Base-by-base conservation (phyloP, 2,888 invertebrate genomes). In the Habrosyne pyritoides region DNA sequence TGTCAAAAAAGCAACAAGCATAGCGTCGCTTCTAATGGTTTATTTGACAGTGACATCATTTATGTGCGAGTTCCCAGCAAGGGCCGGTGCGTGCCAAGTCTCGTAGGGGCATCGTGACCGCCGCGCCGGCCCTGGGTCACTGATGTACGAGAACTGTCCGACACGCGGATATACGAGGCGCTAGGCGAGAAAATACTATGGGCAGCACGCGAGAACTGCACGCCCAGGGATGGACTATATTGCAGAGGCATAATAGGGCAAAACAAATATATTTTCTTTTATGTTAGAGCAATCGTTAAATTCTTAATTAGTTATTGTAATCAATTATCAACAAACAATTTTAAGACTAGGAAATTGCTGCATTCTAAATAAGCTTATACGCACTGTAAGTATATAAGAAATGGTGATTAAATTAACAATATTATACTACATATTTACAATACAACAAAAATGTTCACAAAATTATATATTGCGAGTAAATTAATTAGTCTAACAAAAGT, bases 151-250 rank as follows among this genome's bases (percentile, higher is more conserved):
- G 63, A 59, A 42, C 71, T 71, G 74, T 73, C 75, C 24, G 61
- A 63, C 60, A 64, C 63, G 53, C 56, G 75, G 76, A 84, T 81
- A 81, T 82, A 84, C 78, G 75, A 80, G 50, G 28, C 61, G 71
- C 69, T 61, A 65, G 67, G 74, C 74, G 75, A 77, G 79, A 77
- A 81, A 77, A 80, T 81, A 82, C 78, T 74, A 73, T 69, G 26
- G 53, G 56, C 26, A 68, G 58, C 67, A 71, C 60, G 69, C 71
- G 59, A 71, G 61, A 56, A 67, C 56, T 67, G 63, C 64, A 66
- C 60, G 52, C 60, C 42, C 69, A 71, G 69, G 60, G 63, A 42
- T 55, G 71, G 24, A 71, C 64, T 68, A 6, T n/a, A 33, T 33
- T n/a, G n/a, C 33, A n/a, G n/a, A 6, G 33, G n/a, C n/a, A 33